Evolutionary conservation across 2,888 invertebrate genomes (phyloP).

Genomic region (Emmelina monodactyla): DNA sequence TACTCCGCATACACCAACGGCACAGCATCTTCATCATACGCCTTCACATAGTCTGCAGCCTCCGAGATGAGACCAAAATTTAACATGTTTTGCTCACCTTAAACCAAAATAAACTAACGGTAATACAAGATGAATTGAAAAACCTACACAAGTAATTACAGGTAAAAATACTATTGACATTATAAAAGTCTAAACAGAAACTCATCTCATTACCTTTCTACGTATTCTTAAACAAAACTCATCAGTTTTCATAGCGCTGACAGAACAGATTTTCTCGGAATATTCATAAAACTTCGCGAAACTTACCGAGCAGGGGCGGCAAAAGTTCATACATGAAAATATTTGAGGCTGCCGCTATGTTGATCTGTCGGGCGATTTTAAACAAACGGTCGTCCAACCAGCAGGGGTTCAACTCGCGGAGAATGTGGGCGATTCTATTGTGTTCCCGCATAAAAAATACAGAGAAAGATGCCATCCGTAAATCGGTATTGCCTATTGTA

Average conservation of each 20-base stretch:
- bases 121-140: too few species aligned
- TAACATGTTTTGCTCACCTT: conserved; percentile 36
- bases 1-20: conserved; percentile 40
- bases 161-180: too few species aligned
- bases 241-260: too few species aligned
- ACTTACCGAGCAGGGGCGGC: conserved; percentile 37
- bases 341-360: conserved; percentile 37
- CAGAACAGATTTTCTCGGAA: too few species aligned
- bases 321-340: conserved; percentile 43
- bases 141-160: too few species aligned
- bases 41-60: conserved; percentile 25
- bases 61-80: conserved; percentile 32
- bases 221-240: too few species aligned
- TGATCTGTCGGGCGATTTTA: conserved; percentile 41
- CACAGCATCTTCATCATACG: conserved; percentile 28
- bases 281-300: not conserved
- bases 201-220: too few species aligned
- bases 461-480: conserved; percentile 33
- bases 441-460: conserved; percentile 49
- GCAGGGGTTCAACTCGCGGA: conserved; percentile 37
- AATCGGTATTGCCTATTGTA: conserved; percentile 34
- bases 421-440: conserved; percentile 32
- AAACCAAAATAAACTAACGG: too few species aligned
- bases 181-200: too few species aligned
- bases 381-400: conserved; percentile 47